These are phyloP conservation scores for Tetranychus piercei DNA, from an alignment of 2,888 invertebrate genomes.

Conservation along the genomic window DNA sequence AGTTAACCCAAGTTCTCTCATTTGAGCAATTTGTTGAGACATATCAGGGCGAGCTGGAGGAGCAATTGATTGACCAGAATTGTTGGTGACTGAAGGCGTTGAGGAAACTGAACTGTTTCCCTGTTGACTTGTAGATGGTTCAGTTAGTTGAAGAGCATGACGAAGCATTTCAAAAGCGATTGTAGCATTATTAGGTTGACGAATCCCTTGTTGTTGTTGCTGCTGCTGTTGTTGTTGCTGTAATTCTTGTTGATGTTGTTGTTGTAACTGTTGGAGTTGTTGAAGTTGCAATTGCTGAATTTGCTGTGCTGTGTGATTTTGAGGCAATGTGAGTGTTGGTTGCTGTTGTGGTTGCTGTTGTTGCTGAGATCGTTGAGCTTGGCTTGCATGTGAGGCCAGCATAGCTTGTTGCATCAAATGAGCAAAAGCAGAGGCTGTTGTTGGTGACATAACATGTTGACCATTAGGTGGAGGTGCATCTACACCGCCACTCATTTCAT, in stretches of 20 bases:
- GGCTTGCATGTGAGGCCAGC: neutral
- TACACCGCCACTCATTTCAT: conserved; percentile 27
- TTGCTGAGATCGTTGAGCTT: neutral
- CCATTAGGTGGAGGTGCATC: conserved; percentile 20
- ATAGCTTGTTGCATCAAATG: neutral
- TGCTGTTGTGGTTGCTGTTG: neutral
- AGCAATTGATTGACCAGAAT: neutral
- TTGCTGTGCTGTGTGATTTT: neutral
- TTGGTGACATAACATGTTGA: conserved; percentile 14
- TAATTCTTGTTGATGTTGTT: neutral
- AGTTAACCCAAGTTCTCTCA: conserved; percentile 75
- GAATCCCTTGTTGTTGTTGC: neutral
- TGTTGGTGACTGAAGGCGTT: neutral
- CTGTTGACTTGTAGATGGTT: conserved; percentile 4
- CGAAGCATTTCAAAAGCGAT: conserved; percentile 28
- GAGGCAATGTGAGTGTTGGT: neutral
- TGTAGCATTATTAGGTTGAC: neutral
- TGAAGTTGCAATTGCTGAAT: neutral
- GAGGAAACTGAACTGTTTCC: neutral
- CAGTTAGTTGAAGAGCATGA: conserved; percentile 18
- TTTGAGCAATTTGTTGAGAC: conserved; percentile 39
- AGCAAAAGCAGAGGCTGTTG: conserved; percentile 4
- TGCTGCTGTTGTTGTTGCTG: neutral
- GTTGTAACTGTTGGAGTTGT: neutral
- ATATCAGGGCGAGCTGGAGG: conserved; percentile 9